phyloP scores from a whole-genome alignment of 1,140 invertebrate genomes.

The Drosophila mayri region DNA sequence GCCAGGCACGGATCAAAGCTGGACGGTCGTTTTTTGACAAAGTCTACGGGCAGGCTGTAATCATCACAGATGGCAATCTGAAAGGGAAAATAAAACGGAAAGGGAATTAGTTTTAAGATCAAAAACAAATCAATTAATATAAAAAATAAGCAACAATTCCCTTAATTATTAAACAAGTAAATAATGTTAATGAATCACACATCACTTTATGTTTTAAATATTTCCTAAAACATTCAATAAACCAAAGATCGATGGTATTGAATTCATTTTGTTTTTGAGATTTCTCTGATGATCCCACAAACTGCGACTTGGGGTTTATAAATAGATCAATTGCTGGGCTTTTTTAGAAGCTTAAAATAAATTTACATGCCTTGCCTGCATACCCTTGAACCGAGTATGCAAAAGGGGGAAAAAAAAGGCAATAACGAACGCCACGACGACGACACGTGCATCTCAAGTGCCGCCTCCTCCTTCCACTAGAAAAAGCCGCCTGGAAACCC shows the following conservation, averaged over 20 bases:
- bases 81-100: constrained; percentile 85
- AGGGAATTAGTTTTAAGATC: constrained; percentile 6
- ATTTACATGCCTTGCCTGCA: neutral
- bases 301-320: neutral
- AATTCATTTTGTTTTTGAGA: neutral
- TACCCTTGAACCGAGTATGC: constrained; percentile 34
- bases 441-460: constrained; percentile 58
- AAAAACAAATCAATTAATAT: too few relatives aligned
- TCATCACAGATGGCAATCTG: constrained; percentile 92
- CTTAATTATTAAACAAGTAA: too few relatives aligned
- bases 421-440: constrained; percentile 46
- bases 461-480: neutral
- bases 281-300: neutral
- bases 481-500: neutral
- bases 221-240: neutral
- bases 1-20: constrained; percentile 87
- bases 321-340: constrained; percentile 20
- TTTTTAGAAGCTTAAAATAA: constrained; percentile 16
- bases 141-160: too few relatives aligned
- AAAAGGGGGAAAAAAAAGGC: constrained; percentile 22
- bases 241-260: neutral
- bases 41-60: constrained; percentile 92
- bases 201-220: too few relatives aligned
- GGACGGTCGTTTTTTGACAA: constrained; percentile 89
- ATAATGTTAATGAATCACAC: too few relatives aligned